Evolutionary conservation across 2,113 vertebrate species (phyloP).

Genomic region (Cygnus buccinator): DNA sequence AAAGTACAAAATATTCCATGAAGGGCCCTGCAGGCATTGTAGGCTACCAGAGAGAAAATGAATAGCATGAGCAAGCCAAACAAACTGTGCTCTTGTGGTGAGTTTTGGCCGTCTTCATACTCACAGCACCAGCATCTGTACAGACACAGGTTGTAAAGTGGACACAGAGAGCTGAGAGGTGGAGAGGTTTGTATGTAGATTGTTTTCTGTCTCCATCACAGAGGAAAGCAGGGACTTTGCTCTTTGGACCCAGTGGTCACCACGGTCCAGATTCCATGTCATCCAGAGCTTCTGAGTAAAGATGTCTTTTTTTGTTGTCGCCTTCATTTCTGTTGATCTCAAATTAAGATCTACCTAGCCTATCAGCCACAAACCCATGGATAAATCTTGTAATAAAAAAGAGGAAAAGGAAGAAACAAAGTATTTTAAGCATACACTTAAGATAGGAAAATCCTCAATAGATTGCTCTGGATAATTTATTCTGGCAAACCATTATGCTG

Average conservation of each 20-base stretch:
- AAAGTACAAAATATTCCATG: not conserved
- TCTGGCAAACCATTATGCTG: not conserved
- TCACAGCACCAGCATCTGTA: too few species aligned
- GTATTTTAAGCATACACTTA: accelerated
- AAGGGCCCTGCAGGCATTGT: not conserved
- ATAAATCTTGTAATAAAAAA: not conserved
- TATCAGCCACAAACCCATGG: accelerated
- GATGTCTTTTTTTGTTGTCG: not conserved
- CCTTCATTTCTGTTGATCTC: not conserved
- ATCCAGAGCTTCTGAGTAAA: not conserved
- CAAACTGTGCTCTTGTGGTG: not conserved
- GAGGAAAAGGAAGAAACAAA: not conserved
- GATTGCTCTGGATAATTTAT: not conserved
- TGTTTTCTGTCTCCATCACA: not conserved
- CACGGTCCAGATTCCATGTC: not conserved
- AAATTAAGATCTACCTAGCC: not conserved
- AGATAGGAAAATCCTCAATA: not conserved
- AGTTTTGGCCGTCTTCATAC: not conserved
- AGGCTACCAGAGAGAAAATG: not conserved
- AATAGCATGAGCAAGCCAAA: not conserved
- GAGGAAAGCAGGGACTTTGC: not conserved
- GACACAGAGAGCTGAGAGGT: not conserved
- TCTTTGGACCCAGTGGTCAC: not conserved
- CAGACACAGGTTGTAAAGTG: not conserved
- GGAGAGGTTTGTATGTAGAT: not conserved